phyloP scores from a whole-genome alignment of 2,888 invertebrate genomes.

The Drosophila histrio region DNA sequence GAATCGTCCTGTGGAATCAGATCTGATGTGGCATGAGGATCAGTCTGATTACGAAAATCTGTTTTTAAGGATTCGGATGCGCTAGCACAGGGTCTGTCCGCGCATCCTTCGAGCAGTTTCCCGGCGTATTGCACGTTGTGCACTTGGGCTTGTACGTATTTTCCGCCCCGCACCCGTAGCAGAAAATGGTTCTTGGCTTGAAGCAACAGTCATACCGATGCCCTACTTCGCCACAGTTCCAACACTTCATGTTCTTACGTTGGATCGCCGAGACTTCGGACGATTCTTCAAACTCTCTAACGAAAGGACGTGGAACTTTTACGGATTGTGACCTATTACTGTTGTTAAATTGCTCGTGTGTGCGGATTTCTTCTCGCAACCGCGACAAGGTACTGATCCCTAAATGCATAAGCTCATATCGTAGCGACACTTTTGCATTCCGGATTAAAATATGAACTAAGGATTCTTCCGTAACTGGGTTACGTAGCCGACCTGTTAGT shows the following conservation, averaged over 20 bases:
- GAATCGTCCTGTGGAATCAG: background rate
- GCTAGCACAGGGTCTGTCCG: background rate
- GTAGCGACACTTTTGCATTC: background rate
- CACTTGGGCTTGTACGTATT: conserved; percentile 6
- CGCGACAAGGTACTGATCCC: background rate
- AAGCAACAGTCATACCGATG: background rate
- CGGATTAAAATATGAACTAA: background rate
- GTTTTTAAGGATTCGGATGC: background rate
- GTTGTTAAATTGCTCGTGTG: conserved; percentile 1
- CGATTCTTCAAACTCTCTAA: background rate
- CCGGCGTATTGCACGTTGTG: conserved; percentile 1
- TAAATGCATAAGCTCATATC: conserved; percentile 7
- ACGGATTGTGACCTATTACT: background rate
- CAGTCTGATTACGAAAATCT: background rate
- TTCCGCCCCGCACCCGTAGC: conserved; percentile 10
- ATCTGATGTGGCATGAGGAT: background rate
- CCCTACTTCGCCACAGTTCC: background rate
- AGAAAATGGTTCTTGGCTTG: background rate
- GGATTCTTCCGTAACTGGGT: background rate
- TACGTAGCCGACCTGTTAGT: background rate
- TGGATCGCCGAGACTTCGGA: background rate
- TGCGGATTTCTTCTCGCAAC: background rate
- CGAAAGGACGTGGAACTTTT: background rate
- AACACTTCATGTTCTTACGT: background rate
- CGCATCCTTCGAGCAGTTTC: conserved; percentile 8